A percentile compares a stretch with the other conserved stretches of the same genome.
phyloP scores from a whole-genome alignment of 2,797 vertebrate species.

The Sphenodon punctatus region DNA sequence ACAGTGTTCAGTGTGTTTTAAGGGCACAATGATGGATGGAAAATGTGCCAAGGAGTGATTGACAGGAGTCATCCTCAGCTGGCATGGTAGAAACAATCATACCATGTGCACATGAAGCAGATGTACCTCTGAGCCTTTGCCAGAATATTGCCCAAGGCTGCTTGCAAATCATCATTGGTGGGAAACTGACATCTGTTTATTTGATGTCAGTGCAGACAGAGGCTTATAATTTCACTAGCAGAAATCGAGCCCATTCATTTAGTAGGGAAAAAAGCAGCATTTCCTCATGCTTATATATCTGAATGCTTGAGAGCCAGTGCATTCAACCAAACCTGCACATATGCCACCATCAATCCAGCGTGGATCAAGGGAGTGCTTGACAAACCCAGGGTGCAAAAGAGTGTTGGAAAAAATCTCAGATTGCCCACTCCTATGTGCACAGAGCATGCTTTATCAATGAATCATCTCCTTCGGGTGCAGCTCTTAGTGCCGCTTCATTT shows the following conservation, averaged over 20 bases:
- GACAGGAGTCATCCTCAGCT: neutral
- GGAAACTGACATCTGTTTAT: neutral
- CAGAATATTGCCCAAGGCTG: neutral
- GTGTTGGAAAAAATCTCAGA: accelerated
- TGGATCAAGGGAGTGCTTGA: neutral
- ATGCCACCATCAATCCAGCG: neutral
- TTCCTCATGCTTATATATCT: neutral
- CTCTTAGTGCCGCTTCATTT: neutral
- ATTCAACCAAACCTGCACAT: accelerated
- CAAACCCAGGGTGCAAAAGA: neutral
- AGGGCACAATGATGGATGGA: neutral
- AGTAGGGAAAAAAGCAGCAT: neutral
- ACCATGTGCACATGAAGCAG: neutral
- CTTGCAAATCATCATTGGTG: accelerated
- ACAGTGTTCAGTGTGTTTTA: neutral
- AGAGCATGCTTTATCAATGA: accelerated
- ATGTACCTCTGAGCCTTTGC: neutral
- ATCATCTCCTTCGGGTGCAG: neutral
- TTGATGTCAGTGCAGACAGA: neutral
- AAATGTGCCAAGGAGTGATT: neutral
- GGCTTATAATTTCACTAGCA: slow-evolving; percentile 18
- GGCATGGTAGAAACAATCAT: neutral
- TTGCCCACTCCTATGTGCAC: accelerated
- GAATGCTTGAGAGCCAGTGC: neutral
- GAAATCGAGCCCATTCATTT: neutral